A percentile compares a stretch with the other conserved stretches of the same genome.
phyloP scores from a whole-genome alignment of 53 echinoderm and acorn worm species.

The Zoroaster sp. region DNA sequence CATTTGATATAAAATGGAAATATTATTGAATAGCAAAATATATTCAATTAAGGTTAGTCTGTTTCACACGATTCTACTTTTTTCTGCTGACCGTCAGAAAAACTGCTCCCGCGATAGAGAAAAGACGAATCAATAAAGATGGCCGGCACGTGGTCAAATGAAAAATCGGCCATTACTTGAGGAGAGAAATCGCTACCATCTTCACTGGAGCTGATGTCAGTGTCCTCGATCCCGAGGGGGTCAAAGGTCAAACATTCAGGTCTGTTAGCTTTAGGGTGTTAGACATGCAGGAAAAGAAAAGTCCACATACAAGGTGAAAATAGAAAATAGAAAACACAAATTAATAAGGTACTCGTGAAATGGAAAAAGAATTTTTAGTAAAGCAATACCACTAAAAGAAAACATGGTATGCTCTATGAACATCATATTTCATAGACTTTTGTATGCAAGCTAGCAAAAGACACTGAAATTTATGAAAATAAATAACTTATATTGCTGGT shows the following conservation, averaged over 20 bases:
- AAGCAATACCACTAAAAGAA: no score
- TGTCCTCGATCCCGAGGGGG: background rate
- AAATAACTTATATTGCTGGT: no score
- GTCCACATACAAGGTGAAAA: background rate
- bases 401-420: no score
- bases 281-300: constrained; percentile 13
- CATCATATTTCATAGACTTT: no score
- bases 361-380: background rate
- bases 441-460: no score
- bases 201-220: background rate
- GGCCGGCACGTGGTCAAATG: background rate
- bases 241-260: background rate
- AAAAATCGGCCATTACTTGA: background rate
- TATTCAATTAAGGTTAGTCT: no score
- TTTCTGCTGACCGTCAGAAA: constrained; percentile 31
- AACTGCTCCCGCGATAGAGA: background rate
- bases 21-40: no score
- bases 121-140: constrained; percentile 24
- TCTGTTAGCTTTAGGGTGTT: background rate
- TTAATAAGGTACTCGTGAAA: background rate
- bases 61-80: background rate
- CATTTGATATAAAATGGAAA: no score
- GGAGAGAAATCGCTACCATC: background rate
- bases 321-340: background rate
- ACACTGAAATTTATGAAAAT: no score